Evolutionary conservation across 2,113 vertebrate genomes (phyloP), one percentile per base, ranked within the genome.

Genomic region (Empidonax alnorum): DNA sequence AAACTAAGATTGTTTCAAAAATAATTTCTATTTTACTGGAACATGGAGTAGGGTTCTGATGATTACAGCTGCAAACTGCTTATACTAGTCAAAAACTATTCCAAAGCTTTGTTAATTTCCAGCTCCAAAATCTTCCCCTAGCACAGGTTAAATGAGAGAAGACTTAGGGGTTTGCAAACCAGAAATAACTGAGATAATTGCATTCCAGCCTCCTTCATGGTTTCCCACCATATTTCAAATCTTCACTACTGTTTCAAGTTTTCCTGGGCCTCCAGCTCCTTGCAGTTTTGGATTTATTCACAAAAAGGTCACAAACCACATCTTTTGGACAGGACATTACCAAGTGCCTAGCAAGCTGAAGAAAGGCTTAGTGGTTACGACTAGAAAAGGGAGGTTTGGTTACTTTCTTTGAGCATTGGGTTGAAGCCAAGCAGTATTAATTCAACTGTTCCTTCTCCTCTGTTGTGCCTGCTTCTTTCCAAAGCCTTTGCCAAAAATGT

Each of bases 401-500:
- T 93, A 47, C 85, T 90, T 93, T 95, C 46, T 91, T 84, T 6
- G 35, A 81, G 50, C 44, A 42, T 56, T 94, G 90, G 88, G 73
- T 75, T 72, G 56, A 78, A 90, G 76, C 96, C 92, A 92, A 96
- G 49, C 22, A 81, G 28, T 30, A 76, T 86, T 94, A 96, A 93
- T 89, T 92, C 18, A 4, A 80, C 42, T 92, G 80, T 75, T 90
- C 68, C 44, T 90, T 94, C 76, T 92, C 81, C 68, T 75, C 78
- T 94, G 83, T 86, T 69, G 72, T 96, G 87, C 91, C 87, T 93
- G 87, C 63, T 87, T 93, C 89, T 94, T 96, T 94, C 95, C 94
- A 88, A 87, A 83, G 37, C 39, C 82, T 67, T 81, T 93, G 96
- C 91, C 95, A 97, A 91, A 95, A 95, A 90, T 87, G 78, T 89